phyloP scores from a whole-genome alignment of 2,888 invertebrate species.

The Agriopis leucophaearia region DNA sequence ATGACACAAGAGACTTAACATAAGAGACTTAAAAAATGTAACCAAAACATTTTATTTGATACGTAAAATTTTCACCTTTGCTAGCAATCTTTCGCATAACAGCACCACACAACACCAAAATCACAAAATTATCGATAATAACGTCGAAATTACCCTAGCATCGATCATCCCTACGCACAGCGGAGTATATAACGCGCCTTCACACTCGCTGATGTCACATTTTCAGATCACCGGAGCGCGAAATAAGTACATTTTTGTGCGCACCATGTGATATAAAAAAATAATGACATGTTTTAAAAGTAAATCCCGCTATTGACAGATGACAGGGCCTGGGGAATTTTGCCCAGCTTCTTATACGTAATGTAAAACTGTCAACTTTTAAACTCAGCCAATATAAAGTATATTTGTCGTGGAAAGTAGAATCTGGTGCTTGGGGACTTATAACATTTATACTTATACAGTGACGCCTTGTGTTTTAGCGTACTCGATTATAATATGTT shows the following conservation, averaged over 20 bases:
- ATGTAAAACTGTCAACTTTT: conserved; percentile 48
- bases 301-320: conserved; percentile 75
- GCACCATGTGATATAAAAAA: conserved; percentile 80
- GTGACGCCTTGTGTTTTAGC: conserved; percentile 9
- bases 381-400: conserved; percentile 39
- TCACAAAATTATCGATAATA: conserved; percentile 37
- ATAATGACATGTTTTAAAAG: conserved; percentile 84
- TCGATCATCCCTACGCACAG: conserved; percentile 43
- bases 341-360: conserved; percentile 38
- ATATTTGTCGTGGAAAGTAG: conserved; percentile 39
- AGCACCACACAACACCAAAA: background rate
- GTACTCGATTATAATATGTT: conserved; percentile 7
- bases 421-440: conserved; percentile 37
- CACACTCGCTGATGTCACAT: conserved; percentile 84
- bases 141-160: conserved; percentile 17
- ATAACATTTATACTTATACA: conserved; percentile 15
- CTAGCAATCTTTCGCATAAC: background rate
- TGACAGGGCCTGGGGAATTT: conserved; percentile 56
- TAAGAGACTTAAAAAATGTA: no score
- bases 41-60: no score
- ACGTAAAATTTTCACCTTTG: no score
- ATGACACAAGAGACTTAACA: no score
- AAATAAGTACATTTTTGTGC: conserved; percentile 86
- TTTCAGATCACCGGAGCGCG: conserved; percentile 85
- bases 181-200: conserved; percentile 60